Conservation (phyloP, 2,113 vertebrate genomes). For the Charina bottae region DNA sequence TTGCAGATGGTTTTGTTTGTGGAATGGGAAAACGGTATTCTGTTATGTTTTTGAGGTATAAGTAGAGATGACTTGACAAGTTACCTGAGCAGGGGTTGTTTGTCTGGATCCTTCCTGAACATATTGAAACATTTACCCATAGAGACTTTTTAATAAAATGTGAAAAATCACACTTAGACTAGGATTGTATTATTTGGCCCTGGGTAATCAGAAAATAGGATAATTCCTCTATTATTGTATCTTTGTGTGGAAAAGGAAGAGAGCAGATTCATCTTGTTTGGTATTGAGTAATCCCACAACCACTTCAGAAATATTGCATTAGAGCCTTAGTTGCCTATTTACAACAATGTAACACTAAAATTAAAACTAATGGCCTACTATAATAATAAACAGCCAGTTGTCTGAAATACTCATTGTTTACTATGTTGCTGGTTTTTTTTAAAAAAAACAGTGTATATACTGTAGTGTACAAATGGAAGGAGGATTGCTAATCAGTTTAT, state of each 20-base stretch:
- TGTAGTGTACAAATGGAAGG: background rate
- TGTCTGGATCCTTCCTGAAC: background rate
- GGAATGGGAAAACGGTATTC: background rate
- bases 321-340: constrained; percentile 4
- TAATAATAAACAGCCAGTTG: background rate
- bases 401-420: background rate
- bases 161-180: background rate
- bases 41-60: background rate
- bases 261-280: background rate
- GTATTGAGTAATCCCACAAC: background rate
- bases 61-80: background rate
- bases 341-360: background rate
- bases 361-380: background rate
- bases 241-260: background rate
- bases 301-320: background rate
- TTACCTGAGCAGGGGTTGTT: background rate
- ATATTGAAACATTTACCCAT: background rate
- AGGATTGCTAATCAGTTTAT: background rate
- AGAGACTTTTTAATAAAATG: background rate
- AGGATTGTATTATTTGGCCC: background rate
- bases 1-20: background rate
- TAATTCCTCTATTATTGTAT: background rate
- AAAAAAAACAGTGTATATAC: accelerated
- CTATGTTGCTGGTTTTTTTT: background rate
- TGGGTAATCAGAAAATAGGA: background rate